phyloP scores from a whole-genome alignment of 2,888 invertebrate species.

The Aphodius granarius region DNA sequence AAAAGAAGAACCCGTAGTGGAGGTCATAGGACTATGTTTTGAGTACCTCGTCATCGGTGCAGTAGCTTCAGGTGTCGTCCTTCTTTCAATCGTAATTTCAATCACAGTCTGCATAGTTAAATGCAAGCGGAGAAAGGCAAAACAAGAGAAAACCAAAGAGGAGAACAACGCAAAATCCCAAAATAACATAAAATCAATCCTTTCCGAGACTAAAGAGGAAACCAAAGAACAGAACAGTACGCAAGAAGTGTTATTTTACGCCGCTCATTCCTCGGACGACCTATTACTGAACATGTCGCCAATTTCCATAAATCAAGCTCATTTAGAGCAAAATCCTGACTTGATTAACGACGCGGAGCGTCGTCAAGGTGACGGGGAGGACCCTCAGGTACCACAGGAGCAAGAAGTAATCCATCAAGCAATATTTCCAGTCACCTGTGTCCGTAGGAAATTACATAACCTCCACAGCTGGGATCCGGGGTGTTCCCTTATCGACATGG shows the following conservation, averaged over 20 bases:
- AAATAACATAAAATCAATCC: slow-evolving; percentile 34
- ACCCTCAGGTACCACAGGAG: slow-evolving; percentile 16
- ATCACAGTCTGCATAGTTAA: slow-evolving; percentile 66
- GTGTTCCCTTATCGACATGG: slow-evolving; percentile 74
- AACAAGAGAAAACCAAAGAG: slow-evolving; percentile 55
- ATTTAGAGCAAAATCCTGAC: slow-evolving; percentile 74
- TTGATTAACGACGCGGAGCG: slow-evolving; percentile 73
- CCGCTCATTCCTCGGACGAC: slow-evolving; percentile 47
- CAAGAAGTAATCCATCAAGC: slow-evolving; percentile 26
- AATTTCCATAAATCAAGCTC: slow-evolving; percentile 50
- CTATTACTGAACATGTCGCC: slow-evolving; percentile 43
- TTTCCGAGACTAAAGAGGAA: slow-evolving; percentile 36
- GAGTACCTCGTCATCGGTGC: slow-evolving; percentile 72
- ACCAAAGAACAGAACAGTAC: slow-evolving; percentile 40
- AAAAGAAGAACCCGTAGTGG: slow-evolving; percentile 64
- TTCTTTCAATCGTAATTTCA: slow-evolving; percentile 66
- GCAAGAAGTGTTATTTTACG: slow-evolving; percentile 40
- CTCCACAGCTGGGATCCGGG: slow-evolving; percentile 75
- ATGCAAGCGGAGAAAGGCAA: slow-evolving; percentile 43
- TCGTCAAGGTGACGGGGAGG: slow-evolving; percentile 48
- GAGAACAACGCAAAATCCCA: slow-evolving; percentile 55
- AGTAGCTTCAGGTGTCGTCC: slow-evolving; percentile 66
- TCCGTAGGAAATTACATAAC: slow-evolving; percentile 59
- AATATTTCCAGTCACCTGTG: slow-evolving; percentile 30
- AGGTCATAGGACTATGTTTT: slow-evolving; percentile 59